Conservation (phyloP, 2,888 invertebrate genomes). For the Cheilosia scutellata region DNA sequence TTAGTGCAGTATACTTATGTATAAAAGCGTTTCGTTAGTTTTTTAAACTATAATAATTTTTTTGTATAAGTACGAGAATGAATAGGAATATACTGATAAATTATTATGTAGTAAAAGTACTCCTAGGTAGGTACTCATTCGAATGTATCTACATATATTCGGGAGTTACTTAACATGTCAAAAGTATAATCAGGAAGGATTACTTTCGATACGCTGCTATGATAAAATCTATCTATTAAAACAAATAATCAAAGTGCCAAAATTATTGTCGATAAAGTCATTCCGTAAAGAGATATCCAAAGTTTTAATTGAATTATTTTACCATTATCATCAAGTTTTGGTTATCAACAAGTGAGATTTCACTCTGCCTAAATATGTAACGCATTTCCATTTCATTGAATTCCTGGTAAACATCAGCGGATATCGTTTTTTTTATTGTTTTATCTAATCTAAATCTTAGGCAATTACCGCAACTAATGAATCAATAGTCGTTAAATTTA, state of each 20-base stretch:
- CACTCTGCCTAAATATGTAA: constrained; percentile 35
- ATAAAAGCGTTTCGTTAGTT: too few relatives aligned
- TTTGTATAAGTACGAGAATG: too few relatives aligned
- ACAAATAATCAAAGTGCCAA: constrained; percentile 15
- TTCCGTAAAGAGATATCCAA: constrained; percentile 21
- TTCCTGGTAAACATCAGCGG: constrained; percentile 6
- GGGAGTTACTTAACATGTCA: too few relatives aligned
- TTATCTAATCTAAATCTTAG: constrained; percentile 41
- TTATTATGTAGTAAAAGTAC: too few relatives aligned
- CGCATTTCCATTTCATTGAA: constrained; percentile 1
- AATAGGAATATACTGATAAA: too few relatives aligned
- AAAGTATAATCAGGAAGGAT: too few relatives aligned
- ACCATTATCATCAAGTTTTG: constrained; percentile 18
- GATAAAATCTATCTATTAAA: background rate
- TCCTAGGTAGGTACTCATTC: too few relatives aligned
- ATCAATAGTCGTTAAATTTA: constrained; percentile 35
- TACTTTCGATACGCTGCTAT: too few relatives aligned
- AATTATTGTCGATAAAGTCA: constrained; percentile 6
- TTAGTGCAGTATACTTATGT: too few relatives aligned
- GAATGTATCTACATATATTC: too few relatives aligned
- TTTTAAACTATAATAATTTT: too few relatives aligned
- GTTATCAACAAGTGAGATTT: constrained; percentile 28
- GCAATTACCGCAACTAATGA: constrained; percentile 61
- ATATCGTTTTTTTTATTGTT: constrained; percentile 11
- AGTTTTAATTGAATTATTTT: constrained; percentile 51